These are phyloP conservation scores for Aptenodytes patagonicus DNA, from an alignment of 2,113 vertebrate species.

Conservation along the genomic window DNA sequence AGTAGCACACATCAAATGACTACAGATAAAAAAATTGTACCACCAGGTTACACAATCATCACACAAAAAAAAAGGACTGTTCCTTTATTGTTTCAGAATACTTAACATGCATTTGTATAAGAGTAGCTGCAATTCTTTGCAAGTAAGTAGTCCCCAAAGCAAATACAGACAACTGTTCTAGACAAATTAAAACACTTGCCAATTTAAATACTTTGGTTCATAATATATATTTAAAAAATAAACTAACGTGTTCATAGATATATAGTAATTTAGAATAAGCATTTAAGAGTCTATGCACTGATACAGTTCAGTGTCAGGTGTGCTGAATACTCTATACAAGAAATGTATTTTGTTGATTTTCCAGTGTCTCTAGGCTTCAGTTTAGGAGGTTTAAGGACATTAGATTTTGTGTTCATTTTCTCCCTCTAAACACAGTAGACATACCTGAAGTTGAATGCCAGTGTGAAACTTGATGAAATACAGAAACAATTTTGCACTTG, in stretches of 20 bases:
- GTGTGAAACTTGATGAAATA: not conserved
- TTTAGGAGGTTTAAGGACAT: not conserved
- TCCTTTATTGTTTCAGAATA: not conserved
- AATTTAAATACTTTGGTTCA: not conserved
- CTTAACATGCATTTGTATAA: not conserved
- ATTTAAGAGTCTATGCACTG: not conserved
- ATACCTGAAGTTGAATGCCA: not conserved
- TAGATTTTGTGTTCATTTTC: not conserved
- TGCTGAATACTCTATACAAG: not conserved
- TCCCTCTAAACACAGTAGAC: not conserved
- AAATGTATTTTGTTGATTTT: not conserved
- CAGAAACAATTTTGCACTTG: not conserved
- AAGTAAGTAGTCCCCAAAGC: not conserved
- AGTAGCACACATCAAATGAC: not conserved
- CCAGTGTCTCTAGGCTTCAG: not conserved
- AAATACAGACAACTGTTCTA: not conserved
- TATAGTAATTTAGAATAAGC: not conserved
- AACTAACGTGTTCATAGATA: not conserved
- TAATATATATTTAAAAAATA: not conserved
- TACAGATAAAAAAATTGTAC: not conserved
- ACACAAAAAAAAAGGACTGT: not conserved
- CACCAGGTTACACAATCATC: not conserved
- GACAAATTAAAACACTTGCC: not conserved
- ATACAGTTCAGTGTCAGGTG: not conserved
- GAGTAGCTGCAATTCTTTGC: not conserved